Evolutionary conservation across 30 jellyfish, hydroid and myxozoan species (phyloP), one percentile per base, ranked within the genome.

Genomic region (Aurelia aurita complex sp. Pacific): DNA sequence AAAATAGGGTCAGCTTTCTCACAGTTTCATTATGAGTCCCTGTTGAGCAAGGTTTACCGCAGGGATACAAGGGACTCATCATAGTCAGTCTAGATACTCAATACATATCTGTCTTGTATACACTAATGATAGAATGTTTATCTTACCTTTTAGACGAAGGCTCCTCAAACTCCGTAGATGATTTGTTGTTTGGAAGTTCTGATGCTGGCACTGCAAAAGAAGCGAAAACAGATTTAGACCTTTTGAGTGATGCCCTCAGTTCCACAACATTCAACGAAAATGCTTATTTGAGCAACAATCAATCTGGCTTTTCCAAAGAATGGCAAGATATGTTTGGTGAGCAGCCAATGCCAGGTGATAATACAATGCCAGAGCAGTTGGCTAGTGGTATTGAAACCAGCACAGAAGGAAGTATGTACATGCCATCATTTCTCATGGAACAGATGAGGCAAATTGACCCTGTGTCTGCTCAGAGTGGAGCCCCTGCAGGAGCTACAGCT

Each of bases 241-340:
- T 94, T 8, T 88, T 94, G 14, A 69, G 97, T 66, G 99, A 89
- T 64, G 89, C 85, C 34, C 91, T 93, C 2, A 73, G 92, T 29
- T 16, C 90, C 14, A 73, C 96, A 34, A 52, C 97, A 8, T 63
- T 94, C 57, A 81, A 82, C 8, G 99, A 94, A 64, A 80, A 73
- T 34, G 82, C 85, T 5, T 80, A 80, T 43, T 63, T 75, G 65
- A 38, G 86, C 5, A 92, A 73, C 5, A 50, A 85, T 61, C 87
- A 85, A 63, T 74, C 97, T 66, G 89, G 92, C 15, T 94, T 94
- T 67, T 75, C 96, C 9, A 84, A 73, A 43, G 92, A 94, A 43
- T 94, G 99, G 99, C 90, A 90, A 73, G 96, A 96, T 35, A 88
- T 94, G 99, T 94, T 94, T 85, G 99, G 99, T 23, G 88, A 77